Base-by-base conservation (phyloP, 1,140 invertebrate species). In the Diachasmimorpha longicaudata region DNA sequence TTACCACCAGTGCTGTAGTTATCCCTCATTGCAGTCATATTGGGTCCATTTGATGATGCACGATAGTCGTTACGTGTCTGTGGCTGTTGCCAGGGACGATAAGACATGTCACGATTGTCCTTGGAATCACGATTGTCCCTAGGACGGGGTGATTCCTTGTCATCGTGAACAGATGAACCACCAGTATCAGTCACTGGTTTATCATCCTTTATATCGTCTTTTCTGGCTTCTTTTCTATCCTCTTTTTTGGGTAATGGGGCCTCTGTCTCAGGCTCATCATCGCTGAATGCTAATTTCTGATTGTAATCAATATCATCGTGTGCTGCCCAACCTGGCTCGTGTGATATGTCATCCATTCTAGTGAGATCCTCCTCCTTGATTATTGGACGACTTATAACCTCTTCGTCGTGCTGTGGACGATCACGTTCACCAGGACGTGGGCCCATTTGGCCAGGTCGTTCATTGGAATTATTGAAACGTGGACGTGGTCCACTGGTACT, bases 261-360 rank as follows among this genome's bases (percentile, higher is more conserved):
- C 37, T 80, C 80, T 19, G 77, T 76, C 19, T 91, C 91, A 9
- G 88, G 84, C 87, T 98, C 97, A 80, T 97, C 96, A 90, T 98
- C 96, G 85, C 96, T 97, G 87, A 98, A 98, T 75, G 95, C 93
- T 78, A 98, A 89, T 89, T 97, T 97, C 90, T 97, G 96, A 90
- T 97, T 96, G 86, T 98, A 98, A 89, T 98, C 97, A 84, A 98
- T 96, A 85, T 97, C 96, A 86, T 96, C 96, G 78, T 96, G 93
- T 77, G 93, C 93, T 25, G 95, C 94, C 97, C 97, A 98, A 70
- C 96, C 96, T 80, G 95, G 93, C 84, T 96, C 96, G 81, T 94
- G 92, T 39, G 95, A 93, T 77, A 98, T 95, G 83, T 98, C 95
- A 88, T 97, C 96, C 91, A 98, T 95, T 74, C 94, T 93, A 81